Base-by-base conservation (phyloP, 2,888 invertebrate species). In the Boloria euphrosyne region DNA sequence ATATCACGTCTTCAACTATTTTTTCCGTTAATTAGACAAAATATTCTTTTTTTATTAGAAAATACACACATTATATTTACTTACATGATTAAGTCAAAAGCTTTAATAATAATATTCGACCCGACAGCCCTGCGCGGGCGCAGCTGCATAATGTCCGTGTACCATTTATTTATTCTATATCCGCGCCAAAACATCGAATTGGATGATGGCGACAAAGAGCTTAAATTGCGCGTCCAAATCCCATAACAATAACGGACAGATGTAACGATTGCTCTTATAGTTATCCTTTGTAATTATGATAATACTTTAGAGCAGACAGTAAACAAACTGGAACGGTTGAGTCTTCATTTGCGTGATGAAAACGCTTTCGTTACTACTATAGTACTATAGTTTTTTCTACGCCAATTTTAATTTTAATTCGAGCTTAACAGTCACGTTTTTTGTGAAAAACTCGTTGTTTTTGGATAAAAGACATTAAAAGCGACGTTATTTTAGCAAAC, bases 141-240 rank as follows among this genome's bases (percentile, higher is more conserved):
- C 90, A 87, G 88, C 89, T 89, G 90, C 88, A 79, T 79, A 76
- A 80, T 75, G 79, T 80, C 81, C 82, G 81, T 86, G 87, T 85
- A 84, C 86, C 87, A 89, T 90, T 59, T 90, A 90, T 90, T 89
- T 91, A 89, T 91, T 89, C 89, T 87, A 88, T 87, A 89, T 87
- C 86, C 88, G 90, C 87, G 89, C 88, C 88, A 90, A 89, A 89
- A 86, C 83, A 73, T 80, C 81, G 85, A 90, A 90, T 89, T 90
- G 89, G 89, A 90, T 90, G 88, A 86, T 78, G 81, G 84, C 80
- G 84, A 90, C 91, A 89, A 89, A 87, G 88, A 89, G 82, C 88
- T 89, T 88, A 88, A 92, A 92, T 91, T 91, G 92, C 82, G 87
- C 92, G 88, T 87, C 83, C 86, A 89, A 91, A 91, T 90, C 90